phyloP scores from a whole-genome alignment of 2,113 vertebrate species.

The Acanthochromis polyacanthus region DNA sequence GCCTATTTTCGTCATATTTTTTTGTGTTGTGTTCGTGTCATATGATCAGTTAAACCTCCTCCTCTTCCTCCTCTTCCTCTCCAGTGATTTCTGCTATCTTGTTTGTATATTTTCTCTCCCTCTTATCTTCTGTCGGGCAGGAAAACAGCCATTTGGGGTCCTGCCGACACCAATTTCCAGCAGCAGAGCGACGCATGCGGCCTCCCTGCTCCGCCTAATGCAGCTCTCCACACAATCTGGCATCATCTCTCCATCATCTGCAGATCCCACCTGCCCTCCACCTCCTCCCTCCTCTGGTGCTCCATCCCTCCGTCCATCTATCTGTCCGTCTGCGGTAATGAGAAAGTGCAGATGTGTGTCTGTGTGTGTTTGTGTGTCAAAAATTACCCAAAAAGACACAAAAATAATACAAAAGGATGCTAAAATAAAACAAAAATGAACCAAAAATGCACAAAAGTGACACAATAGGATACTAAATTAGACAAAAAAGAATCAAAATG shows the following conservation, averaged over 20 bases:
- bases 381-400: too few relatives aligned
- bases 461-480: too few relatives aligned
- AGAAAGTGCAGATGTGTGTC: constrained; percentile 65
- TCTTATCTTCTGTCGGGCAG: constrained; percentile 79
- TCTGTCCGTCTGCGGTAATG: constrained; percentile 72
- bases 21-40: too few relatives aligned
- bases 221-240: constrained; percentile 75
- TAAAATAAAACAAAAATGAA: too few relatives aligned
- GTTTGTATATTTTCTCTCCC: constrained; percentile 51
- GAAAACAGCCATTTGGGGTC: constrained; percentile 79
- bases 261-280: constrained; percentile 31
- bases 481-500: too few relatives aligned
- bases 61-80: neutral
- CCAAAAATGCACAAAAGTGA: too few relatives aligned
- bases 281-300: neutral
- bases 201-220: constrained; percentile 74
- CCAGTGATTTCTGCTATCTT: constrained; percentile 46
- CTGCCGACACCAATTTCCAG: constrained; percentile 79
- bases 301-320: constrained; percentile 18
- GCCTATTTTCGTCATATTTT: too few relatives aligned
- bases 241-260: constrained; percentile 63
- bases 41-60: too few relatives aligned
- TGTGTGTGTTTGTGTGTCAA: constrained; percentile 37
- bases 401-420: too few relatives aligned
- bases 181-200: constrained; percentile 14